These are phyloP conservation scores for Chloroceryle amazona DNA, from an alignment of 2,797 vertebrate genomes.

Conservation along the genomic window DNA sequence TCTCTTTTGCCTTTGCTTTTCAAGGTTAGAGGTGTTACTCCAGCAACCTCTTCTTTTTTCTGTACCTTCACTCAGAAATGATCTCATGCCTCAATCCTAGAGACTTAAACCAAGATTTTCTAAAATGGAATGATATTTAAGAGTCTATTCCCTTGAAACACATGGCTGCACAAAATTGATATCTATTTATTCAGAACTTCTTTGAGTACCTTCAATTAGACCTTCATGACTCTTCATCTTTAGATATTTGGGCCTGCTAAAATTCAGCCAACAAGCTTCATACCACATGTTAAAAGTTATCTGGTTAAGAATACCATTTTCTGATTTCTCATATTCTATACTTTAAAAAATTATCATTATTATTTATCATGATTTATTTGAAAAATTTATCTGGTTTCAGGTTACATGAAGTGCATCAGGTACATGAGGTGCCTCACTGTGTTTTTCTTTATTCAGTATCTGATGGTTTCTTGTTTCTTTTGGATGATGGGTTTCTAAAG, in stretches of 20 bases:
- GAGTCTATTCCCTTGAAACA: background rate
- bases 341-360: background rate
- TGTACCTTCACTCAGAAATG: background rate
- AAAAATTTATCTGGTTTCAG: background rate
- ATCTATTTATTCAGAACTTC: background rate
- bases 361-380: background rate
- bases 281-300: background rate
- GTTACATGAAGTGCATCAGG: too few relatives aligned
- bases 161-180: background rate
- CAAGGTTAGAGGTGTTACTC: background rate
- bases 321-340: background rate
- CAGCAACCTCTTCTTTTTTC: background rate
- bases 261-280: background rate
- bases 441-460: background rate
- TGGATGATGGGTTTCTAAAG: background rate
- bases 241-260: background rate
- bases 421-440: accelerated
- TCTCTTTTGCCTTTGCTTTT: background rate
- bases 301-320: background rate
- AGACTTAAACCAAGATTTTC: background rate
- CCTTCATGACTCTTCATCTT: background rate
- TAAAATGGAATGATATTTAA: background rate
- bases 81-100: background rate
- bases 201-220: background rate
- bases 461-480: background rate